phyloP scores from a whole-genome alignment of 1,140 invertebrate genomes.

The Lordiphosa stackelbergi region DNA sequence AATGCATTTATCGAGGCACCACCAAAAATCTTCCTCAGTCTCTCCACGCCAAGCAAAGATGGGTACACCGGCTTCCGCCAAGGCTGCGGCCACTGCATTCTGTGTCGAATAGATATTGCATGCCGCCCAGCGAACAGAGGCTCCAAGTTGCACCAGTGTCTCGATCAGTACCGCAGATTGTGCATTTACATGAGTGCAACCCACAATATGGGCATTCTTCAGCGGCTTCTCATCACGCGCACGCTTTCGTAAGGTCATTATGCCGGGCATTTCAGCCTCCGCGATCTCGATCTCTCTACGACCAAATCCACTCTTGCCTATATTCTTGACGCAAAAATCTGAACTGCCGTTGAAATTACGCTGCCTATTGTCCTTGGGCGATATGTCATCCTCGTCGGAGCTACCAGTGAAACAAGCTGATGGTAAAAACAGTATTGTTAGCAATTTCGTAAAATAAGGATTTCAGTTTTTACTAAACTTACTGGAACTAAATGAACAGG shows the following conservation, averaged over 20 bases:
- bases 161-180: conserved; percentile 98
- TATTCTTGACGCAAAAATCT: conserved; percentile 94
- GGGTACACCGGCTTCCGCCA: conserved; percentile 92
- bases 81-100: conserved; percentile 96
- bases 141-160: conserved; percentile 92
- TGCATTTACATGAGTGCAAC: conserved; percentile 98
- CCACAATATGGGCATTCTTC: conserved; percentile 95
- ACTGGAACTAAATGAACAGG: conserved; percentile 95
- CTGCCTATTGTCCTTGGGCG: conserved; percentile 89
- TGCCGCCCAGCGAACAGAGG: conserved; percentile 94
- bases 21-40: conserved; percentile 98
- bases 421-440: conserved; percentile 10
- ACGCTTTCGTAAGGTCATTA: conserved; percentile 93
- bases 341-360: conserved; percentile 85
- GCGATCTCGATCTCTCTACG: conserved; percentile 96
- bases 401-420: conserved; percentile 90
- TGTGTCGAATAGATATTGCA: conserved; percentile 98
- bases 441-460: background rate
- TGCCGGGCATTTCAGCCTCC: conserved; percentile 98
- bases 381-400: conserved; percentile 83
- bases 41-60: conserved; percentile 97
- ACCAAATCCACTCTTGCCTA: conserved; percentile 91
- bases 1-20: conserved; percentile 97
- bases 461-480: conserved; percentile 38
- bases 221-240: conserved; percentile 95